phyloP scores from a whole-genome alignment of 2,797 vertebrate genomes.

The Danio tinwini region DNA sequence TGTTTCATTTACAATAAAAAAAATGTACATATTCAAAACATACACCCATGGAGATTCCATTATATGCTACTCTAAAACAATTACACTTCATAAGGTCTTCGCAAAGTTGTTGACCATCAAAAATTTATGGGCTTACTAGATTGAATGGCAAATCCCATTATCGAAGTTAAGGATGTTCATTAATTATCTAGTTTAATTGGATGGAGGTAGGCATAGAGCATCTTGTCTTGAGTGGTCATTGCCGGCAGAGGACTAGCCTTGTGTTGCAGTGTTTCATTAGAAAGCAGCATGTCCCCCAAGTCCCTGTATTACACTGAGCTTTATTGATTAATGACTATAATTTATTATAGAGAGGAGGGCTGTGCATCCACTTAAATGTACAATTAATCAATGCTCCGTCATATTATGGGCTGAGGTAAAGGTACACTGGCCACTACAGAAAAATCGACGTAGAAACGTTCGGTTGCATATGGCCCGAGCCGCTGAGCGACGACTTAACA shows the following conservation, averaged over 20 bases:
- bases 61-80: slow-evolving; percentile 8
- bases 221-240: slow-evolving; percentile 95
- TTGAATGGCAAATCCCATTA: slow-evolving; percentile 90
- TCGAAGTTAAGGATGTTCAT: slow-evolving; percentile 87
- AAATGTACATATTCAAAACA: neutral
- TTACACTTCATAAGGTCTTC: slow-evolving; percentile 10
- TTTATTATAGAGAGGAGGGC: slow-evolving; percentile 97
- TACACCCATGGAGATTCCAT: neutral
- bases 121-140: slow-evolving; percentile 82
- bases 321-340: slow-evolving; percentile 99
- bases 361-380: slow-evolving; percentile 98
- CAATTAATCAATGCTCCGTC: slow-evolving; percentile 99
- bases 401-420: slow-evolving; percentile 92
- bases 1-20: slow-evolving; percentile 29
- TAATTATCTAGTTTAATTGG: slow-evolving; percentile 99
- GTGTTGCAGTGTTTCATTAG: slow-evolving; percentile 94
- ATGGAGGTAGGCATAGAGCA: slow-evolving; percentile 95
- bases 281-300: slow-evolving; percentile 98
- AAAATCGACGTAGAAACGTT: slow-evolving; percentile 40
- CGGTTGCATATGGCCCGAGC: slow-evolving; percentile 77
- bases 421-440: slow-evolving; percentile 76
- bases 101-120: slow-evolving; percentile 76
- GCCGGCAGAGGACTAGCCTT: slow-evolving; percentile 84
- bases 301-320: slow-evolving; percentile 94
- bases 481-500: slow-evolving; percentile 74